A percentile compares a stretch with the other conserved stretches of the same genome.
phyloP scores from a whole-genome alignment of 1,140 invertebrate species.

The Propsilocerus akamusi region DNA sequence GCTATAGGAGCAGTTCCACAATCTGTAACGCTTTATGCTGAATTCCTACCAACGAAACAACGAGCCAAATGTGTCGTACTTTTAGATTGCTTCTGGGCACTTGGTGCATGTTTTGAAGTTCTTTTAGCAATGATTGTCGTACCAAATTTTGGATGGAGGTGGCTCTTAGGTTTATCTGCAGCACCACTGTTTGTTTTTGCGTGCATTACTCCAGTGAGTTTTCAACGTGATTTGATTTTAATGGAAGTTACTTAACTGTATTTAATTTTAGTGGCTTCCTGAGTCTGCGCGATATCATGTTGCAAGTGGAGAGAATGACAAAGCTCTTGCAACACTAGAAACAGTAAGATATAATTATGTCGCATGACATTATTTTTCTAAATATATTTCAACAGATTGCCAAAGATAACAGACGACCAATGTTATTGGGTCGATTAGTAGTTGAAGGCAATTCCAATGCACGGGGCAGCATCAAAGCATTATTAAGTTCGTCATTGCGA shows the following conservation, averaged over 20 bases:
- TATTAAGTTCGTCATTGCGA: constrained; percentile 61
- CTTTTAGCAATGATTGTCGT: constrained; percentile 78
- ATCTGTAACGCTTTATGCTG: constrained; percentile 90
- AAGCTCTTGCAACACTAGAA: constrained; percentile 68
- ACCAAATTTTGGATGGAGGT: constrained; percentile 81
- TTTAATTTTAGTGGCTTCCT: constrained; percentile 62
- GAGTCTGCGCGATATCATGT: constrained; percentile 84
- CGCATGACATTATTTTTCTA: neutral
- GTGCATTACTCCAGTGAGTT: constrained; percentile 51
- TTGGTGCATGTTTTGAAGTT: constrained; percentile 85
- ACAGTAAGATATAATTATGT: constrained; percentile 31
- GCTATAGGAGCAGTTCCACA: constrained; percentile 92
- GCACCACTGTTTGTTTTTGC: constrained; percentile 73
- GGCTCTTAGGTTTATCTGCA: constrained; percentile 74
- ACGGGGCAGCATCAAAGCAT: constrained; percentile 53
- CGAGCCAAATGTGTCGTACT: constrained; percentile 86
- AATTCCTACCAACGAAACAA: constrained; percentile 85
- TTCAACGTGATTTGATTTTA: neutral
- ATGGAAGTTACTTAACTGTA: neutral
- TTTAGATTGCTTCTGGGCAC: constrained; percentile 90
- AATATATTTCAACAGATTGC: constrained; percentile 34
- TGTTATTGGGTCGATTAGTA: constrained; percentile 72
- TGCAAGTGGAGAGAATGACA: constrained; percentile 64
- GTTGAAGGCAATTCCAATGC: constrained; percentile 50
- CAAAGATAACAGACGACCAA: constrained; percentile 71